Base-by-base conservation (phyloP, 1,140 invertebrate species). In the Sarcophaga bullata region DNA sequence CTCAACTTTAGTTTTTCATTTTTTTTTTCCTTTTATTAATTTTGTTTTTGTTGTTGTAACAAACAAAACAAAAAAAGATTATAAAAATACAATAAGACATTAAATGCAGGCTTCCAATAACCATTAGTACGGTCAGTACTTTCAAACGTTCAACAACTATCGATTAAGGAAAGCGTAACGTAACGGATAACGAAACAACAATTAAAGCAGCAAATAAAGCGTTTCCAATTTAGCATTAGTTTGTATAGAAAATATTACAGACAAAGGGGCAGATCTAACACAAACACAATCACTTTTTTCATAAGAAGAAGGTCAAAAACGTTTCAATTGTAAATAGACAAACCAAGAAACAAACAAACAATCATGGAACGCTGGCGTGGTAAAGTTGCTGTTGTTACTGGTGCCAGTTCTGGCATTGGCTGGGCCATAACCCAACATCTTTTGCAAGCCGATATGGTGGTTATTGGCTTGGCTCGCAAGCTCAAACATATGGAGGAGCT, bases 391-490 rank as follows among this genome's bases (percentile, higher is more conserved):
- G 80, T 84, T 7, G 92, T 96, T 17, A 95, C 94, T 2, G 94
- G 94, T 3, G 94, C 94, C 1, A 94, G 93, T 80, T 89, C 91
- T 0, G 95, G 95, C 0, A 95, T 95, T 11, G 94, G 95, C 0
- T 92, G 91, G 0, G 91, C 90, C 0, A 90, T 93, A 9, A 90
- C 91, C 9, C 87, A 91, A 82, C 83, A 86, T 0, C 86, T 95
- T 1, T 92, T 93, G 0, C 85, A 91, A 48, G 86, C 91, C 47
- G 94, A 94, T 5, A 86, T 95, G 84, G 91, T 90, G 75, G 94
- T 95, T 8, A 92, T 95, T 2, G 95, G 93, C 3, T 90, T 95
- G 17, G 94, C 94, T 0, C 91, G 94, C 81, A 91, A 93, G 83
- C 83, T 92, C 2, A 90, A 93, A 8, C 89, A 90, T 68, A 90